Evolutionary conservation across 1,140 invertebrate species (phyloP).

Genomic region (Bilobella aurantiaca): DNA sequence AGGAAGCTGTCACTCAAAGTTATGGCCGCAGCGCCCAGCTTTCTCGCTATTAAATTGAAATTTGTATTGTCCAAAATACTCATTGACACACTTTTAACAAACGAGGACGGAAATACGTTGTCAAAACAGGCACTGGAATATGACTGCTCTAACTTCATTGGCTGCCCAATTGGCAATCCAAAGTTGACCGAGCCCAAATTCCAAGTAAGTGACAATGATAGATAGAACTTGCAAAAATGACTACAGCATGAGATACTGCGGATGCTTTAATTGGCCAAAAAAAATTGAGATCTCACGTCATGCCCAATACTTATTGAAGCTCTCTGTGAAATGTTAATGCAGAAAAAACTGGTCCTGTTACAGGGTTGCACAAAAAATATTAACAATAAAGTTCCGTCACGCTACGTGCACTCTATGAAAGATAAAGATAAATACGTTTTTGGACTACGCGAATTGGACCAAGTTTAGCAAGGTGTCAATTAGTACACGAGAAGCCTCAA

Average conservation of each 20-base stretch:
- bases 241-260: neutral
- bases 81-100: neutral
- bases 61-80: too few relatives aligned
- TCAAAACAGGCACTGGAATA: neutral
- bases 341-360: neutral
- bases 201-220: too few relatives aligned
- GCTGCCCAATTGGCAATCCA: too few relatives aligned
- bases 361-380: too few relatives aligned
- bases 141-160: neutral
- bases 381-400: neutral
- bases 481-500: too few relatives aligned
- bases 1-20: neutral
- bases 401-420: too few relatives aligned
- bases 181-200: too few relatives aligned
- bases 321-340: neutral
- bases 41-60: too few relatives aligned
- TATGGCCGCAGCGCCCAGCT: neutral
- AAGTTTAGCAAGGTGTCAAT: neutral
- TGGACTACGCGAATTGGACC: too few relatives aligned
- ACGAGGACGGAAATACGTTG: neutral
- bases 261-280: neutral
- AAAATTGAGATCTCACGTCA: neutral
- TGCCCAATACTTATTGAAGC: neutral
- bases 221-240: too few relatives aligned
- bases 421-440: too few relatives aligned